Evolutionary conservation across 2,113 vertebrate species (phyloP).

Genomic region (Corythornis madagascariensis): DNA sequence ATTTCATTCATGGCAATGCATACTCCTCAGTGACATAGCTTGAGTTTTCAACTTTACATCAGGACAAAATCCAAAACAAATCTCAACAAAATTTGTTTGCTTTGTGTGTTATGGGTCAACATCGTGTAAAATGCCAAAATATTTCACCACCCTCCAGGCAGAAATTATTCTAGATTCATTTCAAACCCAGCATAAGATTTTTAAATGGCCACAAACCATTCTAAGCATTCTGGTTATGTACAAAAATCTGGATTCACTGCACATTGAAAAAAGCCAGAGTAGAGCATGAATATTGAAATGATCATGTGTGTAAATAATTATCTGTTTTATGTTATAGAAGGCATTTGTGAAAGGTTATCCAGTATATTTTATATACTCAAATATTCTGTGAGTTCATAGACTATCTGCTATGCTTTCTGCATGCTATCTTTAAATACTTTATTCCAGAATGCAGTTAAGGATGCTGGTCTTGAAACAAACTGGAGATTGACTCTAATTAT

Average conservation of each 20-base stretch:
- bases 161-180: not conserved
- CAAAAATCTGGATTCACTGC: not conserved
- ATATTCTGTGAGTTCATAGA: no score
- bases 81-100: not conserved
- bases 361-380: not conserved
- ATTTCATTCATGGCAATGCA: not conserved
- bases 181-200: not conserved
- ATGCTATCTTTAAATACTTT: not conserved
- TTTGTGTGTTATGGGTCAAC: not conserved
- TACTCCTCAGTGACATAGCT: not conserved
- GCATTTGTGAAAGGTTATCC: not conserved
- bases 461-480: not conserved
- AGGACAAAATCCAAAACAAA: not conserved
- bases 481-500: not conserved
- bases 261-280: not conserved
- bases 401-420: no score
- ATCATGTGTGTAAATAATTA: not conserved
- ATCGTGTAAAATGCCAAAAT: not conserved
- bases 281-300: not conserved
- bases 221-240: not conserved
- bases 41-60: not conserved
- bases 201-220: not conserved
- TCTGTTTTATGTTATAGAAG: not conserved
- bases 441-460: not conserved
- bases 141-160: not conserved